Evolutionary conservation across 2,888 invertebrate genomes (phyloP).

Genomic region (Galeruca laticollis): DNA sequence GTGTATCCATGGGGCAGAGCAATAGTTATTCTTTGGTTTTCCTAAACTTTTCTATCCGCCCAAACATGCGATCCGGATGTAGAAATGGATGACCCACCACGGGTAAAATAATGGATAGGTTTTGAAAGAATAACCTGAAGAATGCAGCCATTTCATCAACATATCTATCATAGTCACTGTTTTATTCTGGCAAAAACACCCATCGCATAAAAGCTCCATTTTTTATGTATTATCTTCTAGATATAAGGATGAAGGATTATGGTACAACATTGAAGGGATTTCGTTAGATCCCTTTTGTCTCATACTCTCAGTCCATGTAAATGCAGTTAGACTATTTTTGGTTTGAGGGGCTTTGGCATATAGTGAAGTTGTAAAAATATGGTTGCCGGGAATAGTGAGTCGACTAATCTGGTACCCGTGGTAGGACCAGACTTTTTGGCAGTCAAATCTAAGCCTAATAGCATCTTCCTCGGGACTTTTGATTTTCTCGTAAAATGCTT

Average conservation of each 20-base stretch:
- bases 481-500: slow-evolving; percentile 36
- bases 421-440: too few species aligned
- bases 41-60: slow-evolving; percentile 22
- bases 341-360: slow-evolving; percentile 53
- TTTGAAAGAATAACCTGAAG: slow-evolving; percentile 34
- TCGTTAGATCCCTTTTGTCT: slow-evolving; percentile 38
- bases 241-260: slow-evolving; percentile 19
- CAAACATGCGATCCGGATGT: slow-evolving; percentile 32
- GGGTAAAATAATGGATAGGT: slow-evolving; percentile 26
- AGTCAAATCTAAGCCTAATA: too few species aligned
- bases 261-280: slow-evolving; percentile 34
- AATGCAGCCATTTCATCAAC: too few species aligned
- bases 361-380: slow-evolving; percentile 59
- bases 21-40: slow-evolving; percentile 24
- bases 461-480: too few species aligned
- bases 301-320: slow-evolving; percentile 36
- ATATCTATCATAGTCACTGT: slow-evolving; percentile 25
- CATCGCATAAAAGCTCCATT: slow-evolving; percentile 35
- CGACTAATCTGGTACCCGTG: too few species aligned
- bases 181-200: slow-evolving; percentile 42
- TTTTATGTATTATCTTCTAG: background rate
- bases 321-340: slow-evolving; percentile 48
- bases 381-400: too few species aligned
- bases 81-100: slow-evolving; percentile 35
- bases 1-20: background rate